phyloP scores from a whole-genome alignment of 2,797 vertebrate genomes.

The Alosa sapidissima region DNA sequence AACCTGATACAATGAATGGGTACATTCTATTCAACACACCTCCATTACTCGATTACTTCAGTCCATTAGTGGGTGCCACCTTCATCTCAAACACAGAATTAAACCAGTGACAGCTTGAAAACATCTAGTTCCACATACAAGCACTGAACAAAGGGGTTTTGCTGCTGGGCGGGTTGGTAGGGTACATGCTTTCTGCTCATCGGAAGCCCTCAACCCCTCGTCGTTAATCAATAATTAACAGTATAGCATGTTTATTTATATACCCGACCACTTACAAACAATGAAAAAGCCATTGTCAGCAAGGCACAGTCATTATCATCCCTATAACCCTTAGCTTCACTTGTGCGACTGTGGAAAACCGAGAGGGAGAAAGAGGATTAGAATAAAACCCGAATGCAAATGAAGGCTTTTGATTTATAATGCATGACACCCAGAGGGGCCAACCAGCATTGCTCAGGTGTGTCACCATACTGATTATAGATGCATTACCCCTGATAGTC shows the following conservation, averaged over 20 bases:
- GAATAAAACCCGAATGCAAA: constrained; percentile 80
- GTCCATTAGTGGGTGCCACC: neutral
- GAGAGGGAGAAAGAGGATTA: constrained; percentile 66
- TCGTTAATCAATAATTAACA: constrained; percentile 75
- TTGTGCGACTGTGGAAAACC: constrained; percentile 66
- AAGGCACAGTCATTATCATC: constrained; percentile 74
- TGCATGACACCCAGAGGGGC: constrained; percentile 79
- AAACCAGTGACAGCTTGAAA: constrained; percentile 14
- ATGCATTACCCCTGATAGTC: constrained; percentile 73
- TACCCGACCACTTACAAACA: constrained; percentile 67
- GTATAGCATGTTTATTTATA: constrained; percentile 72
- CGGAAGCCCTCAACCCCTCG: constrained; percentile 45
- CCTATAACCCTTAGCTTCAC: constrained; percentile 72
- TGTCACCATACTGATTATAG: constrained; percentile 80
- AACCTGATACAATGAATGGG: neutral
- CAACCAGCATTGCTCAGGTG: constrained; percentile 78
- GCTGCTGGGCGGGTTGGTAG: neutral
- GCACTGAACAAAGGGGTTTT: neutral
- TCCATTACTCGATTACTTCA: neutral
- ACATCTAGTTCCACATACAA: constrained; percentile 11
- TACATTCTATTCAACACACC: neutral
- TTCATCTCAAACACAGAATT: constrained; percentile 8
- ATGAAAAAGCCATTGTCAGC: constrained; percentile 78
- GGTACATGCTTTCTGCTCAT: constrained; percentile 41
- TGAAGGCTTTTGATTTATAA: constrained; percentile 83